These are phyloP conservation scores for Spongilla lacustris DNA, from an alignment of 37 sponge, comb jelly and placozoan genomes.

Conservation along the genomic window DNA sequence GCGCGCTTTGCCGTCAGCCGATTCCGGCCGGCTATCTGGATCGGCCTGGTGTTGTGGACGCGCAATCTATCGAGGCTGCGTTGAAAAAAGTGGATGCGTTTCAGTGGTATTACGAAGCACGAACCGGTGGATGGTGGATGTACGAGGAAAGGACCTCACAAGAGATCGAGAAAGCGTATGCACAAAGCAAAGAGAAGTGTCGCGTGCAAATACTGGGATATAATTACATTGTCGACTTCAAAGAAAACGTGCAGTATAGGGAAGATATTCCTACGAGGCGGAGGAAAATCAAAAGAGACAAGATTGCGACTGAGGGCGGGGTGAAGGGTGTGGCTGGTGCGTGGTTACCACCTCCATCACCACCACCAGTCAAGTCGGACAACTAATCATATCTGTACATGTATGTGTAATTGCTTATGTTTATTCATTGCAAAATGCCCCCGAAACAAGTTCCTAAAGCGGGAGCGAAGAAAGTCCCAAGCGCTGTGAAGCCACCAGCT, in stretches of 20 bases:
- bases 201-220: conserved; percentile 75
- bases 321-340: conserved; percentile 84
- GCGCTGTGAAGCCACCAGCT: no score
- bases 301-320: background rate
- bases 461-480: no score
- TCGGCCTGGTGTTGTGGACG: conserved; percentile 50
- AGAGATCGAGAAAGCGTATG: conserved; percentile 73
- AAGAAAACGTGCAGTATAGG: conserved; percentile 70
- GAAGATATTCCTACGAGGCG: conserved; percentile 46
- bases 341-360: background rate
- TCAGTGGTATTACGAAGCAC: conserved; percentile 84
- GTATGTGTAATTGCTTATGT: background rate
- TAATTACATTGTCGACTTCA: conserved; percentile 80
- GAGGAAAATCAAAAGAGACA: conserved; percentile 67
- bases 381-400: background rate
- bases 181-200: conserved; percentile 3
- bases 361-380: background rate
- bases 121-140: conserved; percentile 91
- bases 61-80: background rate
- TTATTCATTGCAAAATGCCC: background rate
- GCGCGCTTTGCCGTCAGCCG: conserved; percentile 81
- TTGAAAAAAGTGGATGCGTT: background rate
- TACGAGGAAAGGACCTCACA: conserved; percentile 75
- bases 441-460: no score
- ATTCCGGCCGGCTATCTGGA: conserved; percentile 63